phyloP scores from a whole-genome alignment of 1,140 invertebrate species.

The Bombus impatiens region DNA sequence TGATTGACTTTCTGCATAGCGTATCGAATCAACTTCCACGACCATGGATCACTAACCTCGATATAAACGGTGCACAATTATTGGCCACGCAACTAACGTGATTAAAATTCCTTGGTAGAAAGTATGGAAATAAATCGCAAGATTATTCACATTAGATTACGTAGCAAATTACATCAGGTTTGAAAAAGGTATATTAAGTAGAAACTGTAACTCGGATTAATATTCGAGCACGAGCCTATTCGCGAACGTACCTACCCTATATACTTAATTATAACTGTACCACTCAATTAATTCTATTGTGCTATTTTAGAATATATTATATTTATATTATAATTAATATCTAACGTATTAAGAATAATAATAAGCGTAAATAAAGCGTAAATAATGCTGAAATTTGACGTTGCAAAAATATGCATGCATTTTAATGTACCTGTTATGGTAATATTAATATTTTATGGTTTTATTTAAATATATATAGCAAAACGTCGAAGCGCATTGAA shows the following conservation, averaged over 20 bases:
- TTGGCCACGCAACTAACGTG: slow-evolving; percentile 16
- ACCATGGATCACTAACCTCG: slow-evolving; percentile 38
- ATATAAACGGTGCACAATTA: slow-evolving; percentile 26
- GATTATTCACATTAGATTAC: background rate
- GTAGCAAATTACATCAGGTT: background rate
- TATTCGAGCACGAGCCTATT: background rate
- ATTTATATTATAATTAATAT: background rate
- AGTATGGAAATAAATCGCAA: background rate
- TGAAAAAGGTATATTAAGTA: background rate
- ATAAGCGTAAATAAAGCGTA: no score
- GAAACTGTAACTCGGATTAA: background rate
- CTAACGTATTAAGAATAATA: background rate
- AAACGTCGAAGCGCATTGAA: background rate
- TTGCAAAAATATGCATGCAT: background rate
- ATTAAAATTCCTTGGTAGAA: slow-evolving; percentile 17
- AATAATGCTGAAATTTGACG: no score
- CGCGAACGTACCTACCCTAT: no score
- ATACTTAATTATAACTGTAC: background rate
- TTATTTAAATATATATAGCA: background rate
- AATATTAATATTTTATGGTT: no score
- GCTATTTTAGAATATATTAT: background rate
- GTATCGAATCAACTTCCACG: slow-evolving; percentile 6
- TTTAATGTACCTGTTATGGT: no score
- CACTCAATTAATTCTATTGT: background rate
- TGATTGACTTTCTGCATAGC: slow-evolving; percentile 15